Evolutionary conservation across 2,113 vertebrate genomes (phyloP).

Genomic region (Malurus cyaneus): DNA sequence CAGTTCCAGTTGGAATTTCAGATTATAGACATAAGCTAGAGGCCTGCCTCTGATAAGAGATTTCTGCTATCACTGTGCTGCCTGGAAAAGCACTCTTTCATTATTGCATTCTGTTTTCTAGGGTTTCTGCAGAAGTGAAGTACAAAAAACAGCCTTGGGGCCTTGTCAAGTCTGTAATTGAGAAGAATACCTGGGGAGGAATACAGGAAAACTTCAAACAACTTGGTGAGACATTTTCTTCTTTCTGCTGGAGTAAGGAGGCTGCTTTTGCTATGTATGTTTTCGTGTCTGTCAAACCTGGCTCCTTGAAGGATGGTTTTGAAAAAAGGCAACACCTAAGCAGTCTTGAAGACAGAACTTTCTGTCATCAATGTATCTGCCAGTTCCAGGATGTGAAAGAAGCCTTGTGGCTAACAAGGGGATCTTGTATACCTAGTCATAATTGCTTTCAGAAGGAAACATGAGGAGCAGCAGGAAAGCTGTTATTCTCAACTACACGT

Average conservation of each 20-base stretch:
- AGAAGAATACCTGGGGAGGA: constrained; percentile 95
- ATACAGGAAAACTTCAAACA: constrained; percentile 90
- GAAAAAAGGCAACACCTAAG: background rate
- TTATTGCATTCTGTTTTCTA: constrained; percentile 50
- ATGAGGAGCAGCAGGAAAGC: background rate
- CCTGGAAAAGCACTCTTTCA: background rate
- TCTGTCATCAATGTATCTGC: background rate
- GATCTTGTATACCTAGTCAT: background rate
- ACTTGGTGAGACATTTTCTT: constrained; percentile 80
- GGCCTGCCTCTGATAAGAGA: background rate
- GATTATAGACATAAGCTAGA: background rate
- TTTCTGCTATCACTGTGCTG: background rate
- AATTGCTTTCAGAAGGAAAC: background rate
- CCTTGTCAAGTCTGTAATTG: constrained; percentile 90
- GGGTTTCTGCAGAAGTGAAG: constrained; percentile 90
- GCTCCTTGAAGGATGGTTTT: background rate
- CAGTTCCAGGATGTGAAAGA: background rate
- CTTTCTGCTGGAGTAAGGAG: background rate
- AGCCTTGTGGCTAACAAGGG: background rate
- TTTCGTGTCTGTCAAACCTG: background rate
- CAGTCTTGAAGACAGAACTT: background rate
- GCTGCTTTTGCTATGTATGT: background rate
- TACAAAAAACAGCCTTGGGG: constrained; percentile 97
- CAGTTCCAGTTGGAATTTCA: background rate
- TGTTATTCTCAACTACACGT: background rate